Evolutionary conservation across 2,113 vertebrate genomes (phyloP), one percentile per base, ranked within the genome.

Genomic region (Nesoenas mayeri): DNA sequence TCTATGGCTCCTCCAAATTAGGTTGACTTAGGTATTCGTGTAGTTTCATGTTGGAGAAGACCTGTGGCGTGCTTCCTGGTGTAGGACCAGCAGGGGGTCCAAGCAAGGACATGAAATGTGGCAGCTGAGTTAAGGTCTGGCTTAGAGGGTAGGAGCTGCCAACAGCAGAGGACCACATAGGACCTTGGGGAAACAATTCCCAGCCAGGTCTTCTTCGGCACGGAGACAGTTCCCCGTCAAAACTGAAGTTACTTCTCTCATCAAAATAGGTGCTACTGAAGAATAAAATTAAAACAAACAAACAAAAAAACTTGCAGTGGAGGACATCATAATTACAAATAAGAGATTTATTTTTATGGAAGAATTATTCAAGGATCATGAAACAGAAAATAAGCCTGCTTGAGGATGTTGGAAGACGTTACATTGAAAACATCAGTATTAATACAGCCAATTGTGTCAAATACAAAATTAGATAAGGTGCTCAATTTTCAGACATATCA

Each of bases 331-430:
- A 74, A 81, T 81, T 84, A 84, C 20, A 71, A 88, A 86, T 5
- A 73, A 80, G n/a, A 91, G 24, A 48, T 97, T 95, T 95, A 97
- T 95, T 97, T 85, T 89, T 34, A 18, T 51, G 56, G 72, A 93
- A 79, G 34, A 87, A 56, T 89, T 84, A 81, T 69, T 89, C 65
- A 84, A 91, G 60, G n/a, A 57, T 75, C 21, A 24, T 61, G 79
- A 91, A 91, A 92, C 18, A 93, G 61, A 74, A 93, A 65, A 75
- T n/a, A 91, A 92, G 44, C 53, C 80, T 67, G 61, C 22, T 75
- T 78, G 77, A 71, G 19, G 32, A 57, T 85, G 34, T 3, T 60
- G 77, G 80, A 86, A 88, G 60, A 69, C 0, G 0, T 79, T 71
- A 88, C 31, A 74, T 22, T 2, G 4, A 36, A 70, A 86, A 80